Percentiles rank a stretch among this genome's conserved stretches.
Conservation (phyloP, 2,113 vertebrate species). For the Alectura lathami region DNA sequence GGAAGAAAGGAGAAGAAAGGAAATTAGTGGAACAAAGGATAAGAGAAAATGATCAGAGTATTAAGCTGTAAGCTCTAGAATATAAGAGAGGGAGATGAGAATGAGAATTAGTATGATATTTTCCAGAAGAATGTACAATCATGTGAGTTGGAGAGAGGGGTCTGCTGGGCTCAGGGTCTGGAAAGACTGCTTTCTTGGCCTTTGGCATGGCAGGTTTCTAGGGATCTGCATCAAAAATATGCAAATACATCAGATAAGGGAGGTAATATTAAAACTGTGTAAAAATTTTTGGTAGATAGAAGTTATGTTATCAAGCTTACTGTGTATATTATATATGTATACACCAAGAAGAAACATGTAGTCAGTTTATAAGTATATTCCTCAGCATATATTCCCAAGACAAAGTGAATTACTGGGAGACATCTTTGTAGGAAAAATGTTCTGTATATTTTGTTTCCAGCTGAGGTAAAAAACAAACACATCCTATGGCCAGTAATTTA, state of each 20-base stretch:
- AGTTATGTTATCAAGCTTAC: not conserved
- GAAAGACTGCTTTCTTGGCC: not conserved
- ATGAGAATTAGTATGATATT: not conserved
- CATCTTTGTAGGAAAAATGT: not conserved
- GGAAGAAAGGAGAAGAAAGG: not conserved
- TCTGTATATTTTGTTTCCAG: not conserved
- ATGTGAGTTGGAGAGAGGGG: not conserved
- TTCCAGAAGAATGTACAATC: not conserved
- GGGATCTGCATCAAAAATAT: not conserved
- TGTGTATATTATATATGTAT: not conserved
- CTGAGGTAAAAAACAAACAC: not conserved
- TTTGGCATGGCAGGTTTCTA: not conserved
- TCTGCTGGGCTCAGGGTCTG: not conserved
- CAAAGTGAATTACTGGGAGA: not conserved
- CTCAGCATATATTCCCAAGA: not conserved
- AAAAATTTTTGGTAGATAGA: not conserved
- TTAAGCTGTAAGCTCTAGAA: not conserved
- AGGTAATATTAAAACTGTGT: not conserved
- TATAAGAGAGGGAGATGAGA: not conserved
- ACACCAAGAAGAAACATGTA: not conserved
- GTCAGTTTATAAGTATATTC: not conserved
- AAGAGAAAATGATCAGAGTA: not conserved
- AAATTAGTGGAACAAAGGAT: not conserved
- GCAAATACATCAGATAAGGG: not conserved
- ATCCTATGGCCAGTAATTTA: not conserved